Conservation (phyloP, 2,113 vertebrate genomes). For the Ctenodactylus gundi region DNA sequence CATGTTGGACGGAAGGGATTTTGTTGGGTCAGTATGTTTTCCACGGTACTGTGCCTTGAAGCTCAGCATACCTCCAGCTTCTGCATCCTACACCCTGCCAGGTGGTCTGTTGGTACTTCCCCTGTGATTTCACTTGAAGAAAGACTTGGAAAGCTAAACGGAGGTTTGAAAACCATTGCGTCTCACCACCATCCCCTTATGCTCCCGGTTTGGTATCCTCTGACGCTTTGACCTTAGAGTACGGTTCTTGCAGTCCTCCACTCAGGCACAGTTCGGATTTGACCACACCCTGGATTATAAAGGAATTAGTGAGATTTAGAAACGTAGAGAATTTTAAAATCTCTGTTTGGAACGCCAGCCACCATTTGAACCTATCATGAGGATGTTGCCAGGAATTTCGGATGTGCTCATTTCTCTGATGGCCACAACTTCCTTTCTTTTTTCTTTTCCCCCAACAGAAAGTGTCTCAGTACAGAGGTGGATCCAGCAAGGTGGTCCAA, state of each 20-base stretch:
- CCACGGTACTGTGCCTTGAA: too few relatives aligned
- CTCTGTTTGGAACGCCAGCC: not conserved
- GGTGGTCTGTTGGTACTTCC: not conserved
- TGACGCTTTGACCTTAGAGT: not conserved
- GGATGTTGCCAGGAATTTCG: not conserved
- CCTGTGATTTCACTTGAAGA: not conserved
- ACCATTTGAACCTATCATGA: not conserved
- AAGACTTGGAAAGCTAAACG: not conserved
- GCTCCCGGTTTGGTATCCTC: not conserved
- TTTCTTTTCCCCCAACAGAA: not conserved
- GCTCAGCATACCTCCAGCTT: not conserved
- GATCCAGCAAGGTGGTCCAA: not conserved
- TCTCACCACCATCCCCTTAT: not conserved
- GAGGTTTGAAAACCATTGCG: not conserved
- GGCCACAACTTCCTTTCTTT: not conserved
- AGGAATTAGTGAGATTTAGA: not conserved
- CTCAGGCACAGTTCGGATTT: not conserved
- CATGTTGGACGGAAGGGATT: accelerated
- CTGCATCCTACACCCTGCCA: not conserved
- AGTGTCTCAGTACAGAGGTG: not conserved
- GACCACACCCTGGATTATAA: not conserved
- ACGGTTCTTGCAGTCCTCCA: not conserved
- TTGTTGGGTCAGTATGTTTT: not conserved
- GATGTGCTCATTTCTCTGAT: not conserved
- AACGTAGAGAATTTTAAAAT: not conserved